phyloP scores from a whole-genome alignment of 2,797 vertebrate genomes.

The Characodon lateralis region DNA sequence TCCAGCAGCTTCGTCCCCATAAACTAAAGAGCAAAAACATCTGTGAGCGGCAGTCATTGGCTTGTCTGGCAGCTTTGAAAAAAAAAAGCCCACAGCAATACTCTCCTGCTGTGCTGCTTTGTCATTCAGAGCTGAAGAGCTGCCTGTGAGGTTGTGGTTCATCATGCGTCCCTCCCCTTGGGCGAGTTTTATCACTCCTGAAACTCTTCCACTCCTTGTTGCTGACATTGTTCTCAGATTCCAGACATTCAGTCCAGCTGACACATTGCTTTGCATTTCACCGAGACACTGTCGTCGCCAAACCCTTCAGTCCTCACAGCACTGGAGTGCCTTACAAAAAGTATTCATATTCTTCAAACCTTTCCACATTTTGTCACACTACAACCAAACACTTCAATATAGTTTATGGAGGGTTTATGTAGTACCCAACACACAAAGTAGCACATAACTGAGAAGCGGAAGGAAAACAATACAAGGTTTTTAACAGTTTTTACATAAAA shows the following conservation, averaged over 20 bases:
- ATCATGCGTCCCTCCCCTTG: constrained; percentile 43
- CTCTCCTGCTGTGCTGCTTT: constrained; percentile 49
- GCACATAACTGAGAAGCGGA: neutral
- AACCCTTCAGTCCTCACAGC: neutral
- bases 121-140: constrained; percentile 15
- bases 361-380: neutral
- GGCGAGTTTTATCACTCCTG: constrained; percentile 36
- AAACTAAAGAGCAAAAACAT: constrained; percentile 7
- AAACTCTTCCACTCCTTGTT: constrained; percentile 58
- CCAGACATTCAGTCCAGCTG: constrained; percentile 52
- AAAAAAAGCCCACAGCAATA: constrained; percentile 4
- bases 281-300: neutral
- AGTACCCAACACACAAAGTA: neutral
- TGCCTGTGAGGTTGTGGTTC: constrained; percentile 7
- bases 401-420: neutral
- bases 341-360: neutral
- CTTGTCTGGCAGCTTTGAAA: neutral
- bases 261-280: constrained; percentile 21
- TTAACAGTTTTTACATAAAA: neutral
- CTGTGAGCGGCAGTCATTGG: neutral
- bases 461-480: neutral
- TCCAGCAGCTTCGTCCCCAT: constrained; percentile 22
- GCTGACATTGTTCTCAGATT: constrained; percentile 49
- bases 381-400: neutral
- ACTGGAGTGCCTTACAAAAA: neutral